Base-by-base conservation (phyloP, 2,113 vertebrate species). In the Megaceryle torquata region DNA sequence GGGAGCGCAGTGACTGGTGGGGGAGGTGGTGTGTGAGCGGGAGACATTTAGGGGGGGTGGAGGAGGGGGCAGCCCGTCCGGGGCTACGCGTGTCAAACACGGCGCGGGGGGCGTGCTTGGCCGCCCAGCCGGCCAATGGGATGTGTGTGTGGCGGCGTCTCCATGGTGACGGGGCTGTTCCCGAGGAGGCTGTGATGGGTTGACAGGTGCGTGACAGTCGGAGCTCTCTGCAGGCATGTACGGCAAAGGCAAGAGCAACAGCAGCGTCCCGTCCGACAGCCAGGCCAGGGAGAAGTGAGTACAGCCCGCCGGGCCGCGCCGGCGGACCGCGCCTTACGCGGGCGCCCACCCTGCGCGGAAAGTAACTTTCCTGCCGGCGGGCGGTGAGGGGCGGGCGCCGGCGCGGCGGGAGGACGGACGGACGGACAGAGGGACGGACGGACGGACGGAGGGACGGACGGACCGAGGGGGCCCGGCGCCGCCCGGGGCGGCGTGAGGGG, bases 281-380 rank as follows among this genome's bases (percentile, higher is more conserved):
- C 99, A 99, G 98, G 99, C 99, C 97, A 98, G 98, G 98, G 99
- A 99, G 98, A 99, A 99, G 99, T 99, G 98, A 99, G 99, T 99
- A 98, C 98, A 98, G 89, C 82, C 76, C 76, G 57, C 28, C 82
- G 60, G 81, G 79, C 88, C 48, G 84, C 54, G 61, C 78, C 35
- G 69, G 65, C 89, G 82, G 41, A 31, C 64, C 51, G 61, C 44
- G 63, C 57, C 39, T 15, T 46, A n/a, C 63, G 41, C 72, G 77
- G 92, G 70, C 96, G 56, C 68, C 78, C 94, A 82, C 95, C 88
- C 92, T 82, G 41, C 72, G 81, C 77, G 31, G 90, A 95, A 97
- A 97, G 95, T 97, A 97, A 97, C 97, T 97, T 97, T 97, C 29
- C 85, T 89, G 94, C 86, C 39, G 77, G 50, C 70, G 60, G 69